Evolutionary conservation across 1,140 invertebrate genomes (phyloP), one percentile per base, ranked within the genome.

Genomic region (Choristoneura fumiferana): DNA sequence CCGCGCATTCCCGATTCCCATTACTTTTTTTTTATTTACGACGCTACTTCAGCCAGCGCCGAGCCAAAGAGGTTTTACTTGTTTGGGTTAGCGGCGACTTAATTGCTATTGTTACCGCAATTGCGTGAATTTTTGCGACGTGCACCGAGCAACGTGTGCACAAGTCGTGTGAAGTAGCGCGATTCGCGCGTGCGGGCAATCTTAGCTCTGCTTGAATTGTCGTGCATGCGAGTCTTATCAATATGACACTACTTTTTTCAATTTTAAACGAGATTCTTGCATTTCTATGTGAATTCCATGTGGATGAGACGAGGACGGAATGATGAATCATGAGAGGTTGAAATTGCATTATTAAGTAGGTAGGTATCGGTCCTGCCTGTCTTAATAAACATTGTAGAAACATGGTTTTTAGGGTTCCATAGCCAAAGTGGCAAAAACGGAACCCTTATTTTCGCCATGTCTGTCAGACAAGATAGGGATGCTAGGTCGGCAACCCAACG

Each of bases 141-240:
- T 83, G 80, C 72, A 73, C 65, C 49, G 69, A 65, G 45, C 60
- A 38, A 57, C 70, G 65, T 71, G 69, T 70, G 71, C 76, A 53
- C 67, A 53, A 63, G 49, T 60, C 73, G 71, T 83, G 71, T 85
- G 81, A 81, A 75, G 58, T 34, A 22, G 18, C 43, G 43, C 22
- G 12, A n/a, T n/a, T 49, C 43, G 43, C 43, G 17, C 18, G 40
- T 13, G 10, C 40, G 43, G 22, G 22, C 43, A 6, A 29, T 29
- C 22, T 29, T 29, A 29, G 43, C 43, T 18, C 15, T 10, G 43
- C 17, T 49, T 33, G 43, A 17, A 29, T 49, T 10, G 4, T 49
- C 17, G 14, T 29, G 43, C 18, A 29, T 49, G 43, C 18, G 43
- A 49, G 18, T 29, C 29, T 49, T 22, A 49, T 49, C 43, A 29